Conservation (phyloP, 1,140 invertebrate species). For the Zeugodacus cucurbitae region DNA sequence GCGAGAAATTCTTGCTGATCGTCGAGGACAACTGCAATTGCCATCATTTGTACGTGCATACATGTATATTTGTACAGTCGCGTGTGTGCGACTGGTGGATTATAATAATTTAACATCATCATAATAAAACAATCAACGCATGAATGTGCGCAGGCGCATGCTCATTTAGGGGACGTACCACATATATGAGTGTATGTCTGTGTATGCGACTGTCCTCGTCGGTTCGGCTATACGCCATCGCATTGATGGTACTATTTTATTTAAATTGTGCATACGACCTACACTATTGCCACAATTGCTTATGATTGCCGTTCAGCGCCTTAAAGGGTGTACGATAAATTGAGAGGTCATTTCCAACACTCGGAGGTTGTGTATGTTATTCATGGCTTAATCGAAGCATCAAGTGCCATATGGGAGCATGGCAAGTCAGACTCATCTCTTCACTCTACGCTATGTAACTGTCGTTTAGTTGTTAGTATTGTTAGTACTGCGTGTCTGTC, state of each 20-base stretch:
- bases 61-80: not conserved
- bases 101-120: constrained; percentile 67
- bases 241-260: constrained; percentile 1
- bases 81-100: constrained; percentile 50
- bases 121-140: constrained; percentile 66
- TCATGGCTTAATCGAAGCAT: not conserved
- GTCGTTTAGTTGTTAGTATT: not conserved
- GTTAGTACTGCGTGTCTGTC: not conserved
- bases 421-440: not conserved
- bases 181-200: not conserved
- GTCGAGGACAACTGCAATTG: constrained; percentile 36
- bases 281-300: constrained; percentile 34
- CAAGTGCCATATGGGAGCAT: constrained; percentile 33
- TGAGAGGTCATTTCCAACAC: constrained; percentile 62
- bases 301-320: constrained; percentile 21
- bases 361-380: not conserved
- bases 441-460: not conserved
- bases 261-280: constrained; percentile 19
- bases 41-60: not conserved
- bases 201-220: not conserved
- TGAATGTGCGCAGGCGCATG: constrained; percentile 36
- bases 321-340: constrained; percentile 57
- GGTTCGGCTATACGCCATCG: not conserved
- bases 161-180: constrained; percentile 19
- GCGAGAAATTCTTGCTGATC: not conserved